Conservation (phyloP, 2,113 vertebrate species). For the Gnathonemus echidnorhynchus region DNA sequence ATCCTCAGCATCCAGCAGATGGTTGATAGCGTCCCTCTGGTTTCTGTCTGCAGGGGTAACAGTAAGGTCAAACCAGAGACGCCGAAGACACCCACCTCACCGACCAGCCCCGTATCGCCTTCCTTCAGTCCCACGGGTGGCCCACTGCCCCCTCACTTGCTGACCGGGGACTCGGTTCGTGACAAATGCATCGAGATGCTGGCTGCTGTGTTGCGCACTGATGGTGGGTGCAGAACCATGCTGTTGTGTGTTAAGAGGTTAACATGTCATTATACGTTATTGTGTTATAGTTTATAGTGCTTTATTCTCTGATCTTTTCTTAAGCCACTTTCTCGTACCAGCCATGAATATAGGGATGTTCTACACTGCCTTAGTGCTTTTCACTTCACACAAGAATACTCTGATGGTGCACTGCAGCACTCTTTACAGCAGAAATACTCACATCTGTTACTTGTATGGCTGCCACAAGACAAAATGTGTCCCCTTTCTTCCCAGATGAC, state of each 20-base stretch:
- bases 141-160: slow-evolving; percentile 63
- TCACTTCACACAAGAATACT: background rate
- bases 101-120: slow-evolving; percentile 69
- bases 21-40: background rate
- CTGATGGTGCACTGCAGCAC: background rate
- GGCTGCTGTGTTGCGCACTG: slow-evolving; percentile 73
- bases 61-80: slow-evolving; percentile 64
- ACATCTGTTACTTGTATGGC: background rate
- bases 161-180: slow-evolving; percentile 78
- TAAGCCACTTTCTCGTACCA: background rate
- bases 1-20: background rate
- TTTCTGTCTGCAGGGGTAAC: slow-evolving; percentile 47
- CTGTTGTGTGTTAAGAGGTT: background rate
- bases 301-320: background rate
- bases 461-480: background rate
- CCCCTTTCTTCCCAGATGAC: slow-evolving; percentile 61
- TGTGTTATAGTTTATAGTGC: background rate
- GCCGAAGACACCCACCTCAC: slow-evolving; percentile 67
- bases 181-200: slow-evolving; percentile 97
- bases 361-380: background rate
- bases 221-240: slow-evolving; percentile 59
- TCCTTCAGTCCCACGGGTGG: slow-evolving; percentile 59
- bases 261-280: background rate
- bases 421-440: background rate
- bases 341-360: background rate